phyloP scores from a whole-genome alignment of 2,797 vertebrate genomes.

The Rhadinocentrus ornatus region DNA sequence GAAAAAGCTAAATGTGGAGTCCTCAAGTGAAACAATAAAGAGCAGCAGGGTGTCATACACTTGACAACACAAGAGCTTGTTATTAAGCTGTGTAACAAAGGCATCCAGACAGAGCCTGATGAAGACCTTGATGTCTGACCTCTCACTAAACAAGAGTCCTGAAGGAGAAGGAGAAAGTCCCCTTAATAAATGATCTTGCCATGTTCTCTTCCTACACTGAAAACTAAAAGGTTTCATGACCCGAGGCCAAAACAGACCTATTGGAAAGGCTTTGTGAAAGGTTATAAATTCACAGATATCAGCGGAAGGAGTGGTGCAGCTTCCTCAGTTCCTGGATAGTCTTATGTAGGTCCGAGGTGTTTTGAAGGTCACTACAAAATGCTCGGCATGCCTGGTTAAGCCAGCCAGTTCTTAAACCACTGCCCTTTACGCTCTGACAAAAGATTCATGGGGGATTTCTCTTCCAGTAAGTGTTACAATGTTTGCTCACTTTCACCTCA shows the following conservation, averaged over 20 bases:
- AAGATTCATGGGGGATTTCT: slow-evolving; percentile 50
- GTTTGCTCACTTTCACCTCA: slow-evolving; percentile 38
- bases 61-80: slow-evolving; percentile 9
- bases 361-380: slow-evolving; percentile 66
- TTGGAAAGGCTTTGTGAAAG: slow-evolving; percentile 58
- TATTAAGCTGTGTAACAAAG: slow-evolving; percentile 10
- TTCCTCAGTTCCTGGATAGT: slow-evolving; percentile 41
- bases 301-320: slow-evolving; percentile 34
- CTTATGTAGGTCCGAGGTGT: slow-evolving; percentile 48
- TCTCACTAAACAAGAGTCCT: slow-evolving; percentile 8
- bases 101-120: slow-evolving; percentile 8
- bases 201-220: slow-evolving; percentile 31
- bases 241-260: slow-evolving; percentile 45
- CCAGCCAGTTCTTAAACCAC: slow-evolving; percentile 26
- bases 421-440: slow-evolving; percentile 47
- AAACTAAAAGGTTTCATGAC: slow-evolving; percentile 58
- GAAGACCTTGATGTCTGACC: slow-evolving; percentile 34
- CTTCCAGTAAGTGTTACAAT: slow-evolving; percentile 38
- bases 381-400: slow-evolving; percentile 41
- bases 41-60: slow-evolving; percentile 1
- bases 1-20: slow-evolving; percentile 10
- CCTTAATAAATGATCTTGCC: slow-evolving; percentile 41
- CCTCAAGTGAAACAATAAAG: slow-evolving; percentile 11
- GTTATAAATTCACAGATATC: slow-evolving; percentile 64
- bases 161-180: slow-evolving; percentile 16